Conservation (phyloP, 2,888 invertebrate genomes). For the Apocheima hispidaria region DNA sequence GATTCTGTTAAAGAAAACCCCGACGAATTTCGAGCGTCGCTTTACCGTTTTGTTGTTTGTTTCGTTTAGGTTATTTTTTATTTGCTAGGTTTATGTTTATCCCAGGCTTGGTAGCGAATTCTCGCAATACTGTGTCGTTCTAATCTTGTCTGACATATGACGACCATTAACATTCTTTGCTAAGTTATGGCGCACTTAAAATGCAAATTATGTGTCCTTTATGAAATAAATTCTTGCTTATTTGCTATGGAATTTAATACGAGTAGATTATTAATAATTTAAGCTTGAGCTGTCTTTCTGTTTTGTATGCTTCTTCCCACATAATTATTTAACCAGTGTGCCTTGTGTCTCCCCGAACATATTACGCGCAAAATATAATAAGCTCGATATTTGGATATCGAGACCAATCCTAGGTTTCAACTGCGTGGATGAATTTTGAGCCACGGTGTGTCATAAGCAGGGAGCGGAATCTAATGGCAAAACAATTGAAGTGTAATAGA, state of each 20-base stretch:
- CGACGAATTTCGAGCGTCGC: constrained; percentile 42
- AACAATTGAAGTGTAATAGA: too few relatives aligned
- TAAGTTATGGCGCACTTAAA: constrained; percentile 29
- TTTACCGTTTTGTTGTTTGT: constrained; percentile 12
- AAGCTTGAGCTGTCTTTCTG: background rate
- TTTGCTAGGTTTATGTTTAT: constrained; percentile 51
- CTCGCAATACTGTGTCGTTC: constrained; percentile 49
- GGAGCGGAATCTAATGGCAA: too few relatives aligned
- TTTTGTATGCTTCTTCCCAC: background rate
- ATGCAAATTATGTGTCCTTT: constrained; percentile 35
- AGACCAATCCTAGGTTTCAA: too few relatives aligned
- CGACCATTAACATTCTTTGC: constrained; percentile 37
- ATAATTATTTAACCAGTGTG: too few relatives aligned
- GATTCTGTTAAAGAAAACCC: constrained; percentile 54
- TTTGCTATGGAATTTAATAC: constrained; percentile 3
- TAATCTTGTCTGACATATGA: constrained; percentile 41
- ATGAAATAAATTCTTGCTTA: constrained; percentile 25
- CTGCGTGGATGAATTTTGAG: too few relatives aligned
- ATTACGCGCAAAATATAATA: too few relatives aligned
- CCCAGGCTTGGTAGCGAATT: constrained; percentile 52
- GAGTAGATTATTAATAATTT: background rate
- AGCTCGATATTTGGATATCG: too few relatives aligned
- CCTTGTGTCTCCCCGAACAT: too few relatives aligned
- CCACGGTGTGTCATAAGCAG: too few relatives aligned
- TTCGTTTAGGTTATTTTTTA: constrained; percentile 37